Conservation (phyloP, 1,140 invertebrate species). For the Epicauta chinensis region DNA sequence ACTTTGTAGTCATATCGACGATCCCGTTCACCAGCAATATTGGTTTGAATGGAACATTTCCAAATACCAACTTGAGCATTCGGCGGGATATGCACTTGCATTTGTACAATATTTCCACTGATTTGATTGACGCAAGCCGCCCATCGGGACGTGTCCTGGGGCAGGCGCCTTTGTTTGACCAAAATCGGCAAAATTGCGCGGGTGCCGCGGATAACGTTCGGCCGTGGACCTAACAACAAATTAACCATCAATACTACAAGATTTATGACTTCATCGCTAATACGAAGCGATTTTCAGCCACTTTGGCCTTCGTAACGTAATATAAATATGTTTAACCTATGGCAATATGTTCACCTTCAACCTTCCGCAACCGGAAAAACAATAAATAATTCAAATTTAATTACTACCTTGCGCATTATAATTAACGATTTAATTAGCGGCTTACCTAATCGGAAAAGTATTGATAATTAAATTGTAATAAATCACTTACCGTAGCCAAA, state of each 20-base stretch:
- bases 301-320: too few relatives aligned
- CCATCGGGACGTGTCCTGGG: slow-evolving; percentile 53
- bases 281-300: too few relatives aligned
- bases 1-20: slow-evolving; percentile 49
- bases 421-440: too few relatives aligned
- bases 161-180: slow-evolving; percentile 43
- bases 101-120: slow-evolving; percentile 52
- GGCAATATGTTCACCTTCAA: not conserved
- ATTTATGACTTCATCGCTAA: too few relatives aligned
- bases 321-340: too few relatives aligned
- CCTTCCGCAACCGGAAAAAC: not conserved
- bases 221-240: slow-evolving; percentile 51
- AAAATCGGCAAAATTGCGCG: slow-evolving; percentile 52
- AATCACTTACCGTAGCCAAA: slow-evolving; percentile 49
- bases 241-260: too few relatives aligned
- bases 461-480: too few relatives aligned
- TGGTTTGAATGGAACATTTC: slow-evolving; percentile 58
- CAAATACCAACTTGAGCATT: slow-evolving; percentile 61
- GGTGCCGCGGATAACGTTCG: slow-evolving; percentile 57
- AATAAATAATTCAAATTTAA: slow-evolving; percentile 3
- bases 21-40: slow-evolving; percentile 47
- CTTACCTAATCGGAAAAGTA: too few relatives aligned
- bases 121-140: slow-evolving; percentile 52
- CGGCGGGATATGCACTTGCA: slow-evolving; percentile 56
- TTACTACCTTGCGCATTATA: not conserved